Percentiles rank a stretch among this genome's conserved stretches.
phyloP scores from a whole-genome alignment of 2,888 invertebrate genomes.

The Pandemis heparana region DNA sequence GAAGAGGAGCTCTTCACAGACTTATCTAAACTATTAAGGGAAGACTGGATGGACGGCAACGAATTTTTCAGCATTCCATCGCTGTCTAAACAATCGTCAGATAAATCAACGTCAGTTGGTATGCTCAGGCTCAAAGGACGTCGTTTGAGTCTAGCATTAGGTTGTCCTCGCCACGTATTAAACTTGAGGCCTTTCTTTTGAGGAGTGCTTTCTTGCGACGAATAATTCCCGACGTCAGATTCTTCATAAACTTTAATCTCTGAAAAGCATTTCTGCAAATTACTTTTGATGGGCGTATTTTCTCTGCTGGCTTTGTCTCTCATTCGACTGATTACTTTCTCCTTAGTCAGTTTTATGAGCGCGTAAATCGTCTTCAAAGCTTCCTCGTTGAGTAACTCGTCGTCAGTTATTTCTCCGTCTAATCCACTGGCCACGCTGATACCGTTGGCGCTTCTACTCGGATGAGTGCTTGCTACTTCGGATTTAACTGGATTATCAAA shows the following conservation, averaged over 20 bases:
- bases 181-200: constrained; percentile 72
- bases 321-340: constrained; percentile 79
- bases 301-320: constrained; percentile 69
- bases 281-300: constrained; percentile 62
- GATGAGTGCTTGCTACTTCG: constrained; percentile 14
- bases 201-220: constrained; percentile 74
- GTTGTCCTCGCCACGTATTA: constrained; percentile 76
- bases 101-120: constrained; percentile 71
- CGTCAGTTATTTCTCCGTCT: constrained; percentile 76
- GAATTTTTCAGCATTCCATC: constrained; percentile 66
- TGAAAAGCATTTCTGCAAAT: constrained; percentile 73
- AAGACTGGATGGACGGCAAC: constrained; percentile 75
- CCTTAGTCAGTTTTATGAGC: constrained; percentile 79
- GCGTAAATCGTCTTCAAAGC: constrained; percentile 84
- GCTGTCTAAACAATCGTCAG: constrained; percentile 70
- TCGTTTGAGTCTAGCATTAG: constrained; percentile 64
- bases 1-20: constrained; percentile 67
- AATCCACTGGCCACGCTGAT: constrained; percentile 67
- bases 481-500: constrained; percentile 44
- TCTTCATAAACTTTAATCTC: constrained; percentile 75
- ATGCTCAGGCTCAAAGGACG: constrained; percentile 80
- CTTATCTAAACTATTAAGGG: constrained; percentile 72
- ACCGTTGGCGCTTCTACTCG: constrained; percentile 55
- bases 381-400: constrained; percentile 81
- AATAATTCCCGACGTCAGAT: constrained; percentile 66